Conservation (phyloP, 2,113 vertebrate genomes). For the Numida meleagris region DNA sequence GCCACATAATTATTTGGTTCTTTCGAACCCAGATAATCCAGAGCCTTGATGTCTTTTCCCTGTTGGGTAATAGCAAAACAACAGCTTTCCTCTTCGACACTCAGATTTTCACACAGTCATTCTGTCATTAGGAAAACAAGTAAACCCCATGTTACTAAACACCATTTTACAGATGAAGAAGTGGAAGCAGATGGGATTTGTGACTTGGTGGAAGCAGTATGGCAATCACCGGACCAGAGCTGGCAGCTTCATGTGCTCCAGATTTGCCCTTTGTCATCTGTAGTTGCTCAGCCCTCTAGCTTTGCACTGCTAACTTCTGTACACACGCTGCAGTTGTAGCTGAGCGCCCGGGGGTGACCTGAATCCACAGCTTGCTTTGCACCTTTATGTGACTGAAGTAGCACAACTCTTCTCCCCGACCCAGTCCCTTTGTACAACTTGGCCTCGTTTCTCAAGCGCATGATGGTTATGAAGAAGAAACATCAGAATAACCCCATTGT, state of each 20-base stretch:
- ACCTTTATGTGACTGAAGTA: not conserved
- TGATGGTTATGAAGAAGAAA: not conserved
- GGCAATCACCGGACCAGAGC: not conserved
- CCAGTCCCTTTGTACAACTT: not conserved
- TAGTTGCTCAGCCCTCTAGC: not conserved
- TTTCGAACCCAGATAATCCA: not conserved
- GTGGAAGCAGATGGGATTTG: not conserved
- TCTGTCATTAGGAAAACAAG: not conserved
- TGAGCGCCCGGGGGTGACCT: not conserved
- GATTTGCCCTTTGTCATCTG: not conserved
- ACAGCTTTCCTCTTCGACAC: not conserved
- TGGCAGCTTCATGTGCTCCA: not conserved
- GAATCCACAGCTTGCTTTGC: not conserved
- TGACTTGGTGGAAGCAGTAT: not conserved
- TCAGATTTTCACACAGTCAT: not conserved
- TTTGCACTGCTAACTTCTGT: not conserved
- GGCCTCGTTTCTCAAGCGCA: not conserved
- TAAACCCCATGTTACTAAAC: too few species aligned
- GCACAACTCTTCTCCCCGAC: not conserved
- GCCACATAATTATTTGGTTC: not conserved
- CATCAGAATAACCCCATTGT: not conserved
- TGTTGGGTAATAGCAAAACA: not conserved
- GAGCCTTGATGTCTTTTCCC: not conserved
- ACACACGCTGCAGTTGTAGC: rapidly evolving
- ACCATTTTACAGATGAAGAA: not conserved